These are phyloP conservation scores for Castor canadensis DNA, from an alignment of 2,113 vertebrate species.

Conservation along the genomic window DNA sequence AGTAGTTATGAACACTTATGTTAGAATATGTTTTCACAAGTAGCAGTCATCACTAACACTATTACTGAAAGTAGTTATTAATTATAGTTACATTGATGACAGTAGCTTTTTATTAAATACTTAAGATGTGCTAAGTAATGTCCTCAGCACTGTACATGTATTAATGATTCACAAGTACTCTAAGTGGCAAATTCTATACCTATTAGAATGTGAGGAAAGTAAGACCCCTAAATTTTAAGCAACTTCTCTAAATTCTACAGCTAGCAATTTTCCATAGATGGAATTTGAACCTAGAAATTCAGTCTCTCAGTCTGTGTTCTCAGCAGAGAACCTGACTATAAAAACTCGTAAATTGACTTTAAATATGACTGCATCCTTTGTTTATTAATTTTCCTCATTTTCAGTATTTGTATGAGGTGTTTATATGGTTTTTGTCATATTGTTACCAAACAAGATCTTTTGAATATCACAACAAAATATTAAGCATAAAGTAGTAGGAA, in stretches of 20 bases:
- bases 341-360: background rate
- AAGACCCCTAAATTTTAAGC: background rate
- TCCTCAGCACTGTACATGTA: background rate
- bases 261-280: background rate
- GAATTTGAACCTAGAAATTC: background rate
- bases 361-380: background rate
- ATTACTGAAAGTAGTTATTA: background rate
- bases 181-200: background rate
- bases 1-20: background rate
- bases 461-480: background rate
- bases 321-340: background rate
- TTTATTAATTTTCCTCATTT: background rate
- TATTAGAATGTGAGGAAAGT: background rate
- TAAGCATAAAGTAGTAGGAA: background rate
- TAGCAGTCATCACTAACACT: background rate
- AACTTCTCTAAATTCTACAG: background rate
- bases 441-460: background rate
- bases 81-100: background rate
- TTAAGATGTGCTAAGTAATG: background rate
- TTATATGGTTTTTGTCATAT: background rate
- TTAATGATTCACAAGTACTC: background rate
- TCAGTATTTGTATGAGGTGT: background rate
- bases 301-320: background rate
- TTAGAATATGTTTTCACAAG: too few species aligned
- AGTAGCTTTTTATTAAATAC: background rate